Evolutionary conservation across 2,113 vertebrate genomes (phyloP), one percentile per base, ranked within the genome.

Genomic region (Ailuropoda melanoleuca): DNA sequence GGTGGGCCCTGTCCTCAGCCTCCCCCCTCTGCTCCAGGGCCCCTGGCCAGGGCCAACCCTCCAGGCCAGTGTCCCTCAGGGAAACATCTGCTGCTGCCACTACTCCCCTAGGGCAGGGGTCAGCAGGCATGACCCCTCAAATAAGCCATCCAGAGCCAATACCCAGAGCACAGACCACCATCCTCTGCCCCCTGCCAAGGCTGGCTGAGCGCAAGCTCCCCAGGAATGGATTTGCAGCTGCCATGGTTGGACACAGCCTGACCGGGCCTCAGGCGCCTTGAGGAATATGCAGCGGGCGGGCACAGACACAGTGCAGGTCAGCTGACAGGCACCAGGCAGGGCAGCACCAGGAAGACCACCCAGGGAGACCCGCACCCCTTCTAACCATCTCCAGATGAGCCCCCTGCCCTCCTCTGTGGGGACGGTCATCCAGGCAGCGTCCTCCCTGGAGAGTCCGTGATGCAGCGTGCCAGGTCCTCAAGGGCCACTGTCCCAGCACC

Each of bases 21-120:
- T 50, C n/a, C 62, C 19, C 2, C 18, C 0, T 0, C 19, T 1
- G 21, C 29, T 15, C 21, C 0, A 0, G 6, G 14, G 56, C 1
- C 48, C 48, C 37, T 4, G 0, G 15, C 60, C 62, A 70, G 39
- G 31, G 39, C 21, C 6, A 13, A 10, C 29, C 23, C 26, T 75
- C 24, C 4, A 75, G 72, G 7, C 70, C 70, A 43, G 70, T 2
- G 39, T 13, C 70, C 70, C 39, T 26, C 39, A 14, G 39, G 23
- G 39, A 26, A 21, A 26, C 39, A 9, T 26, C 0, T 0, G 0
- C 24, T 64, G 17, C 68, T 17, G 43, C 46, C 46, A 15, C 70
- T 9, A 8, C 0, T 3, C 18, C 21, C 14, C 37, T 21, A 8
- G n/a, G 37, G 37, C 29, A 15, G 37, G 43, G 43, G 43, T 43